These are phyloP conservation scores for Clepsis dumicolana DNA, from an alignment of 2,888 invertebrate species.

Conservation along the genomic window DNA sequence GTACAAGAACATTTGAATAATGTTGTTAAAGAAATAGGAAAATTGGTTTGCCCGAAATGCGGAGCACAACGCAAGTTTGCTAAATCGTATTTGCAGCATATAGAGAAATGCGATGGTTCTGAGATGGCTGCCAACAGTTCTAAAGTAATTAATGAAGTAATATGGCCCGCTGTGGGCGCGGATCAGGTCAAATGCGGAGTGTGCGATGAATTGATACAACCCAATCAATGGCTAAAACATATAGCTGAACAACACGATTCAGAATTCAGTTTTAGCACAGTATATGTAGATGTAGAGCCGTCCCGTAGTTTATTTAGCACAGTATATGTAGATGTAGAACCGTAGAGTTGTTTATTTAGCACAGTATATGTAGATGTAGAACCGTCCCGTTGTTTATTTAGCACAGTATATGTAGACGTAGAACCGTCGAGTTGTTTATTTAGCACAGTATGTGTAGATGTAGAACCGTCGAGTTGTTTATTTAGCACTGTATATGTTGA, in stretches of 20 bases:
- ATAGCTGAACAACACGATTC: conserved; percentile 50
- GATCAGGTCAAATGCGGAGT: conserved; percentile 49
- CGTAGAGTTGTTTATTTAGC: too few species aligned
- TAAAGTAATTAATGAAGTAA: neutral
- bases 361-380: too few species aligned
- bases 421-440: too few species aligned
- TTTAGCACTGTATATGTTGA: too few species aligned
- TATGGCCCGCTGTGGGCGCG: neutral
- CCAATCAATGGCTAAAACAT: conserved; percentile 49
- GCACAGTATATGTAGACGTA: too few species aligned
- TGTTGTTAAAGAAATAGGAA: conserved; percentile 49
- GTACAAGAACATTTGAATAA: conserved; percentile 53
- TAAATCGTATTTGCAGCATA: conserved; percentile 43
- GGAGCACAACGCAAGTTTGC: conserved; percentile 49
- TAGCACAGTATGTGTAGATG: too few species aligned
- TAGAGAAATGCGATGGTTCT: conserved; percentile 35
- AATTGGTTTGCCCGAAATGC: conserved; percentile 57
- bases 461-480: too few species aligned
- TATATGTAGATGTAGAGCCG: too few species aligned
- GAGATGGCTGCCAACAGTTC: conserved; percentile 12
- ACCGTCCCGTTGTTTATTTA: too few species aligned
- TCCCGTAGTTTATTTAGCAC: too few species aligned
- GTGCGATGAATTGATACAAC: conserved; percentile 43
- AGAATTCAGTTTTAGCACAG: too few species aligned
- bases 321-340: too few species aligned